A percentile compares a stretch with the other conserved stretches of the same genome.
phyloP scores from a whole-genome alignment of 2,113 vertebrate genomes.

The Heptranchias perlo region DNA sequence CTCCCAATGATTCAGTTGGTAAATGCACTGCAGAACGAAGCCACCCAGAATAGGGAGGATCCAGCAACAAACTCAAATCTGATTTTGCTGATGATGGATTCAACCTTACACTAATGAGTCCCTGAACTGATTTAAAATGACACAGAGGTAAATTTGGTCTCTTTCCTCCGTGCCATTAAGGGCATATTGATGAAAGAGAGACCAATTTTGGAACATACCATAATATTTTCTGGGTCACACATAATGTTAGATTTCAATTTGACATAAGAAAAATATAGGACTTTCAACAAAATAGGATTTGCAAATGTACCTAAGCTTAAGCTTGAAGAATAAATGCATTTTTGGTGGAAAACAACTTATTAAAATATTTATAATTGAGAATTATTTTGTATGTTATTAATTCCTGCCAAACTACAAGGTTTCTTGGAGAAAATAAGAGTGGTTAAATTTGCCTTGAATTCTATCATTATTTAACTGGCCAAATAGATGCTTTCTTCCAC shows the following conservation, averaged over 20 bases:
- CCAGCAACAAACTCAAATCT: no score
- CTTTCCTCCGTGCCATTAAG: no score
- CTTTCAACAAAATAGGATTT: no score
- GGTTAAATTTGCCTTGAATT: no score
- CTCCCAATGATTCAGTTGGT: background rate
- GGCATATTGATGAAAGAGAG: no score
- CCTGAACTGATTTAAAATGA: no score
- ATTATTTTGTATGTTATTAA: background rate
- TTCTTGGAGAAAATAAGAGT: background rate
- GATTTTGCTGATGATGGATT: no score
- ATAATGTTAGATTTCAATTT: background rate
- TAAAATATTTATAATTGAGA: background rate
- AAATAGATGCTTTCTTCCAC: background rate
- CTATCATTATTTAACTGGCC: background rate
- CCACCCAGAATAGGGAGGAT: no score
- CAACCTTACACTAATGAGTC: no score
- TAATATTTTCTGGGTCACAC: background rate
- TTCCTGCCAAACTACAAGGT: background rate
- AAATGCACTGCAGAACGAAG: background rate
- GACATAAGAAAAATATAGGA: background rate
- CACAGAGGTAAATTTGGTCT: no score
- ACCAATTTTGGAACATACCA: background rate
- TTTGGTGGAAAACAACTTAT: background rate
- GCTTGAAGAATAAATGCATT: background rate
- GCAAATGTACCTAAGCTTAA: background rate